Conservation (phyloP, 2,888 invertebrate species). For the Taenaris catops region DNA sequence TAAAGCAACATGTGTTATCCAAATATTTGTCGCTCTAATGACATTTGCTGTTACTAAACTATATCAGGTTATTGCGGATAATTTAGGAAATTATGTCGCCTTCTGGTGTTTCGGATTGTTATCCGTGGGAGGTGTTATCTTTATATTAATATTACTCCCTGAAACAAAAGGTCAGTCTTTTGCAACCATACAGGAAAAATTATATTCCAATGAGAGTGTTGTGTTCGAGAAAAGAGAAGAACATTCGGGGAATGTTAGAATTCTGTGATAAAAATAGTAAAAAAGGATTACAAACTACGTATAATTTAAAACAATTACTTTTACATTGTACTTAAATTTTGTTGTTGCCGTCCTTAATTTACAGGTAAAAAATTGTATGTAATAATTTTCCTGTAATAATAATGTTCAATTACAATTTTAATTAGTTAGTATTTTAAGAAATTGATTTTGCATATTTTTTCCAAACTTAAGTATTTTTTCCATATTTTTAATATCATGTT, state of each 20-base stretch:
- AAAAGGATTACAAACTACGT: no score
- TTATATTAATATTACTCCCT: conserved; percentile 72
- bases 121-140: conserved; percentile 72
- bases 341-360: conserved; percentile 11
- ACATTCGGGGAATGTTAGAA: conserved; percentile 50
- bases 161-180: conserved; percentile 82
- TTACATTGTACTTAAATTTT: conserved; percentile 11
- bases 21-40: conserved; percentile 79
- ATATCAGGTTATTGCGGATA: conserved; percentile 75
- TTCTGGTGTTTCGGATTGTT: conserved; percentile 77
- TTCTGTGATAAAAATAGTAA: conserved; percentile 26
- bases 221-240: conserved; percentile 54
- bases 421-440: no score
- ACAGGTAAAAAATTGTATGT: no score
- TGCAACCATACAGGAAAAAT: conserved; percentile 76
- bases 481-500: no score
- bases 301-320: no score
- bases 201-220: conserved; percentile 56
- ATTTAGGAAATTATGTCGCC: conserved; percentile 70
- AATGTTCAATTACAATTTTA: no score
- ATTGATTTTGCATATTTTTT: no score
- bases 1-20: conserved; percentile 81
- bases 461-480: no score
- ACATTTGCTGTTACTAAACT: conserved; percentile 80
- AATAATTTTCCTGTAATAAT: no score